Percentiles rank a stretch among this genome's conserved stretches.
phyloP scores from a whole-genome alignment of 2,113 vertebrate genomes.

The Caretta caretta region DNA sequence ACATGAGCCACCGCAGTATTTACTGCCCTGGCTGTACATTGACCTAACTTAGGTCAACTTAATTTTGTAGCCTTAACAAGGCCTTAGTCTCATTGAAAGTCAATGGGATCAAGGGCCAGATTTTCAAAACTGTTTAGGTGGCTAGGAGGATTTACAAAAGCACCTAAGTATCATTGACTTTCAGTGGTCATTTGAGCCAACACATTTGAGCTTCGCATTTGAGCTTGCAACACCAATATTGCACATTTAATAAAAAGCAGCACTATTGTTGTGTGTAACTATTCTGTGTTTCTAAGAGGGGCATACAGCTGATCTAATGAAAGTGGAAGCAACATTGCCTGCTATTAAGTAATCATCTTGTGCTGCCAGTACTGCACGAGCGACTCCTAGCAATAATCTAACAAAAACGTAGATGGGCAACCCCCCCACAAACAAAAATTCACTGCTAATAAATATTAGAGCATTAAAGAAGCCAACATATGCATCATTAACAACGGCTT shows the following conservation, averaged over 20 bases:
- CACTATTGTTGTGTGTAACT: not conserved
- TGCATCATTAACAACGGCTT: slow-evolving; percentile 55
- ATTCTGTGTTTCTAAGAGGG: not conserved
- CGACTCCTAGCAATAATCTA: slow-evolving; percentile 1
- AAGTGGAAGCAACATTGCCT: slow-evolving; percentile 19
- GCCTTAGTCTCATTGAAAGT: no score
- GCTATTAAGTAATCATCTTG: slow-evolving; percentile 42
- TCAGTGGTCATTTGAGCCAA: not conserved
- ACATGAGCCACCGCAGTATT: no score
- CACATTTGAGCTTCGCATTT: no score
- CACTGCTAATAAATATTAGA: slow-evolving; percentile 37
- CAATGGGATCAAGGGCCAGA: no score
- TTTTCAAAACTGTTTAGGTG: no score
- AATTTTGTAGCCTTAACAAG: no score
- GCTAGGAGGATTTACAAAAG: no score
- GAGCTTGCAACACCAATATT: not conserved
- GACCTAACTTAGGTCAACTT: no score
- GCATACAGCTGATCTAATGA: not conserved
- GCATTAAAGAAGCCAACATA: slow-evolving; percentile 52
- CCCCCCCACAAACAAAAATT: slow-evolving; percentile 11
- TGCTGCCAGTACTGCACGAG: slow-evolving; percentile 36
- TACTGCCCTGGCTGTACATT: no score
- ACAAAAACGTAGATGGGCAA: not conserved
- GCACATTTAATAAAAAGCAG: not conserved
- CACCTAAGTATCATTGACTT: no score